Percentiles rank a stretch among this genome's conserved stretches.
phyloP scores from a whole-genome alignment of 2,113 vertebrate genomes.

The Enhydra lutris region DNA sequence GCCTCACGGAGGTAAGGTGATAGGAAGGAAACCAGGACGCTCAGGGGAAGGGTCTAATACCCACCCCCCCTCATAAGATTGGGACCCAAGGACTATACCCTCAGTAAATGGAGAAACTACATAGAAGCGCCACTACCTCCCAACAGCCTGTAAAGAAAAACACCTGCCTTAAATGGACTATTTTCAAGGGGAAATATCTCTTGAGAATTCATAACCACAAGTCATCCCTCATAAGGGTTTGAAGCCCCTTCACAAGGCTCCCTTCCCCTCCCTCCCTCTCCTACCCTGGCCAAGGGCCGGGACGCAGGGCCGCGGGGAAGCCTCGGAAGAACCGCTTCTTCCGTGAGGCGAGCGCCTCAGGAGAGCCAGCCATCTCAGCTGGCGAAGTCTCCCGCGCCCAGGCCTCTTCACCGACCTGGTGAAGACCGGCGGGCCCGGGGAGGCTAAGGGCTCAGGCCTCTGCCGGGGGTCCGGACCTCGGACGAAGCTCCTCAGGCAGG shows the following conservation, averaged over 20 bases:
- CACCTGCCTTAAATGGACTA: not conserved
- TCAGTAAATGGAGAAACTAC: not conserved
- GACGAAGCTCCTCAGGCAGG: not conserved
- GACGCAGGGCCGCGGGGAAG: not conserved
- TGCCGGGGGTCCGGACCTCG: rapidly evolving
- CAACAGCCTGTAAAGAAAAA: not conserved
- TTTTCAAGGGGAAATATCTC: not conserved
- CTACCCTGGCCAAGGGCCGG: not conserved
- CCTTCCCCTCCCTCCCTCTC: not conserved
- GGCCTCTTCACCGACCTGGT: not conserved
- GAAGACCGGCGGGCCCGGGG: not conserved
- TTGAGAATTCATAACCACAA: not conserved
- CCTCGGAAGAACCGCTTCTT: not conserved
- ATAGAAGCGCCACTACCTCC: not conserved
- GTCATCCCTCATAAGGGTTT: not conserved
- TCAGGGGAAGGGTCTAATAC: not conserved
- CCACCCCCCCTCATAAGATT: not conserved
- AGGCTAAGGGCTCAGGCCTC: not conserved
- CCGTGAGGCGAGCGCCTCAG: not conserved
- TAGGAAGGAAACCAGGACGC: not conserved
- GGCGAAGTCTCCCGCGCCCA: not conserved
- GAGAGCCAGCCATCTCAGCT: not conserved
- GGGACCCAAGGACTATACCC: not conserved
- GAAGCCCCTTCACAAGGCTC: not conserved
- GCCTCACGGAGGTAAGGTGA: not conserved